Percentiles rank a stretch among this genome's conserved stretches.
phyloP scores from a whole-genome alignment of 2,797 vertebrate genomes.

The Sitta carolinensis region DNA sequence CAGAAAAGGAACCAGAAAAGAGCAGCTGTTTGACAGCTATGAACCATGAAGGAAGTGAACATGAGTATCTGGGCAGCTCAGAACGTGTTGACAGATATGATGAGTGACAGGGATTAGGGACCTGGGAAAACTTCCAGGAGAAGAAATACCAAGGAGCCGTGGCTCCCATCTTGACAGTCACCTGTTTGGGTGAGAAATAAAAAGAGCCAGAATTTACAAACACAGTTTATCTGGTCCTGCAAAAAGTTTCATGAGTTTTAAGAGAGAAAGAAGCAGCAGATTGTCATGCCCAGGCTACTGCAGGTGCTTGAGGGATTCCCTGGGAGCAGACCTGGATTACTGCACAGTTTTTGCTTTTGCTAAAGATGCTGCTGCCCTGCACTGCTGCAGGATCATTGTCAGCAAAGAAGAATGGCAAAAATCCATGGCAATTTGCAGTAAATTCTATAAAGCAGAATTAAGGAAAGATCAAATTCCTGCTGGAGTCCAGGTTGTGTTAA shows the following conservation, averaged over 20 bases:
- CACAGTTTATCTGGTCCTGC: not conserved
- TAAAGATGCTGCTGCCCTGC: not conserved
- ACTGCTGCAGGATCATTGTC: not conserved
- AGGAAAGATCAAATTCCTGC: not conserved
- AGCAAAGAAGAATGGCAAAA: not conserved
- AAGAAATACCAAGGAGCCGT: not conserved
- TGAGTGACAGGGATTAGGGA: not conserved
- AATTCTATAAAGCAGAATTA: not conserved
- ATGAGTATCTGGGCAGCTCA: not conserved
- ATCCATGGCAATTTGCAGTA: not conserved
- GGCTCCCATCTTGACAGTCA: not conserved
- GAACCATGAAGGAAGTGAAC: not conserved
- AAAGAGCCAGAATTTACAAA: not conserved
- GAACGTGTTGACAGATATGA: not conserved
- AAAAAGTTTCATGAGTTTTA: not conserved
- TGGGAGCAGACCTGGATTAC: not conserved
- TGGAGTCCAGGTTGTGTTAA: not conserved
- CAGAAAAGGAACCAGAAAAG: not conserved
- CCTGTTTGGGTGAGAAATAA: not conserved
- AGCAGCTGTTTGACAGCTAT: not conserved
- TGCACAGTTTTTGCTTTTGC: not conserved
- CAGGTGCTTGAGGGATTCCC: not conserved
- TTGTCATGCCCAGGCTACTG: rapidly evolving
- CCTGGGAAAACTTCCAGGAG: not conserved
- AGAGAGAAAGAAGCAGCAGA: not conserved